Conservation (phyloP, 2,113 vertebrate species). For the Platysteira castanea region DNA sequence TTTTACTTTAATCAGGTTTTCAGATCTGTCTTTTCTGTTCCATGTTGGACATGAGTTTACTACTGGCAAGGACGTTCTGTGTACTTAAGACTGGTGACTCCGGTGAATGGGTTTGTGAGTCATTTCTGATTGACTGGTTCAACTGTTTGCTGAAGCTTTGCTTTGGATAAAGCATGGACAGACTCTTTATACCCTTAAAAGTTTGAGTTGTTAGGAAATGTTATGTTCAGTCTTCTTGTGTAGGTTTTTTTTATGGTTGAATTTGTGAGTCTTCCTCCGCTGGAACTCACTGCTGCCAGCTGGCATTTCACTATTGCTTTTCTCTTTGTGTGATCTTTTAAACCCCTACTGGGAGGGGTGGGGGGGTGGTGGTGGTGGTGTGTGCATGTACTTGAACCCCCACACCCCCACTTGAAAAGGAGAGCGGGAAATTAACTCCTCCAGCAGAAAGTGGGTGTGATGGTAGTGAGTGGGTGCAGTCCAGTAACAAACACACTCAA, state of each 20-base stretch:
- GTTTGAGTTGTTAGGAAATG: not conserved
- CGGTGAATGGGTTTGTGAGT: not conserved
- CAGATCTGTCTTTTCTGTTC: not conserved
- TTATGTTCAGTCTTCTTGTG: not conserved
- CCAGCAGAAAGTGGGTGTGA: not conserved
- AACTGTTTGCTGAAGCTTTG: not conserved
- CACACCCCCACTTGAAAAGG: not conserved
- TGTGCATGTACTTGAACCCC: not conserved
- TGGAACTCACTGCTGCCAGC: not conserved
- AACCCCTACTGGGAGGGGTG: accelerated
- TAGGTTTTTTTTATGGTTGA: not conserved
- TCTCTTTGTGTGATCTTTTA: not conserved
- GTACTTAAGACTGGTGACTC: not conserved
- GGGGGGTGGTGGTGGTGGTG: not conserved
- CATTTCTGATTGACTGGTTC: not conserved
- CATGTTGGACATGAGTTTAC: not conserved
- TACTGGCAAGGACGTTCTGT: not conserved
- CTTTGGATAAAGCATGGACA: not conserved
- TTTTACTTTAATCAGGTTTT: not conserved
- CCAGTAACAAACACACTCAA: not conserved
- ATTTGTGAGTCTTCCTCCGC: accelerated
- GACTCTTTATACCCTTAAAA: not conserved
- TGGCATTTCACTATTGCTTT: not conserved
- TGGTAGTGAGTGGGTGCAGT: not conserved
- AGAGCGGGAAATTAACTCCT: not conserved